phyloP scores from a whole-genome alignment of 2,797 vertebrate genomes.

The Propithecus deckenii region DNA sequence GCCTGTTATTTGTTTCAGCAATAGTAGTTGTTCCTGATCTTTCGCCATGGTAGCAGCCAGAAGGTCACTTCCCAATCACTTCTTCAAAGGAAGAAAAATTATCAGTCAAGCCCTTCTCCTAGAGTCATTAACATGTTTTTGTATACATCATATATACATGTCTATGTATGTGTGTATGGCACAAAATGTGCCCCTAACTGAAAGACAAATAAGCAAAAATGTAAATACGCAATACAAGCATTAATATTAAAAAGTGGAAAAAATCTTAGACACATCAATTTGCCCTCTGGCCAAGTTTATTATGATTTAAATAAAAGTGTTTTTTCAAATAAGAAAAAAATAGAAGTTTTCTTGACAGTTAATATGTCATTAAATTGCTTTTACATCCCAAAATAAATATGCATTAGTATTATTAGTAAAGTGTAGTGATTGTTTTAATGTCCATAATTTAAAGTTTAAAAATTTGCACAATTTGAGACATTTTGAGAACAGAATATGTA shows the following conservation, averaged over 20 bases:
- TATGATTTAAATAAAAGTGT: conserved; percentile 31
- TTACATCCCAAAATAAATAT: conserved; percentile 51
- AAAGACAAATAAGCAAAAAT: conserved; percentile 37
- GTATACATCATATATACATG: background rate
- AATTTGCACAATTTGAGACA: background rate
- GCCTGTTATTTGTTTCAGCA: background rate
- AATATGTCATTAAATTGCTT: background rate
- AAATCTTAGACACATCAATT: background rate
- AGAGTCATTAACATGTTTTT: background rate
- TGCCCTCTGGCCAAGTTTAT: background rate
- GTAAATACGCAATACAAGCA: background rate
- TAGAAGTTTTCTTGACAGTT: background rate
- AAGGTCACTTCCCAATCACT: conserved; percentile 39
- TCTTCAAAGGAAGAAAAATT: background rate
- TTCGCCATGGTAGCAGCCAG: background rate
- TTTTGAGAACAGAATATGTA: background rate
- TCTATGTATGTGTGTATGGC: background rate
- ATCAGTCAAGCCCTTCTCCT: background rate
- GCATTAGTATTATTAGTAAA: conserved; percentile 25
- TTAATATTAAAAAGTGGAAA: background rate
- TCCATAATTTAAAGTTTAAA: conserved; percentile 22
- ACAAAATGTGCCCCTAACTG: background rate
- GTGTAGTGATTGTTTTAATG: background rate
- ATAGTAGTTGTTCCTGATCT: background rate
- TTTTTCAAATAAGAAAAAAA: background rate